These are phyloP conservation scores for Chaenocephalus aceratus DNA, from an alignment of 2,113 vertebrate genomes.

Conservation along the genomic window DNA sequence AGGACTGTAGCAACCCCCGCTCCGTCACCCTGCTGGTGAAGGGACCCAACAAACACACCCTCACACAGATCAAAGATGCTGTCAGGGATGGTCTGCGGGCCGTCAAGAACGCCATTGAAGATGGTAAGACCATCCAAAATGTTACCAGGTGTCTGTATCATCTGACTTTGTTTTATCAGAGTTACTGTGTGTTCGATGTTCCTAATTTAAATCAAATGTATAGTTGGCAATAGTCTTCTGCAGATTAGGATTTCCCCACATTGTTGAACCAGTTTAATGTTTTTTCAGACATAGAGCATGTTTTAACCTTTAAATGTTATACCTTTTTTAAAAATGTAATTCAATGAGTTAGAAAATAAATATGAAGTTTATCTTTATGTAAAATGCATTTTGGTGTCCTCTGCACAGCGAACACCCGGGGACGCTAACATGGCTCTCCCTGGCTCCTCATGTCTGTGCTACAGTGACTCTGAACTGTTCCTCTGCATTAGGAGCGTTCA, in stretches of 20 bases:
- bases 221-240: no score
- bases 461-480: slow-evolving; percentile 71
- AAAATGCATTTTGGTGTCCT: not conserved
- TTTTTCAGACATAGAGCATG: no score
- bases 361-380: not conserved
- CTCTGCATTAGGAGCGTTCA: slow-evolving; percentile 74
- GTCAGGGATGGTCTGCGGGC: slow-evolving; percentile 94
- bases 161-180: no score
- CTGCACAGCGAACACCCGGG: slow-evolving; percentile 75
- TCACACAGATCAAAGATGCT: slow-evolving; percentile 97
- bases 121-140: slow-evolving; percentile 82
- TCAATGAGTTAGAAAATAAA: no score
- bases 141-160: no score
- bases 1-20: slow-evolving; percentile 95
- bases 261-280: no score
- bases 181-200: not conserved
- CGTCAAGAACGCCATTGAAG: slow-evolving; percentile 97
- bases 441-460: slow-evolving; percentile 66
- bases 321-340: no score
- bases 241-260: no score
- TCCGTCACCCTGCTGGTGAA: slow-evolving; percentile 95
- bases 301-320: no score
- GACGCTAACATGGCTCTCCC: slow-evolving; percentile 59
- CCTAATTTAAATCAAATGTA: not conserved
- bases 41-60: slow-evolving; percentile 96